These are phyloP conservation scores for Luperina nickerlii DNA, from an alignment of 2,888 invertebrate species.

Conservation along the genomic window DNA sequence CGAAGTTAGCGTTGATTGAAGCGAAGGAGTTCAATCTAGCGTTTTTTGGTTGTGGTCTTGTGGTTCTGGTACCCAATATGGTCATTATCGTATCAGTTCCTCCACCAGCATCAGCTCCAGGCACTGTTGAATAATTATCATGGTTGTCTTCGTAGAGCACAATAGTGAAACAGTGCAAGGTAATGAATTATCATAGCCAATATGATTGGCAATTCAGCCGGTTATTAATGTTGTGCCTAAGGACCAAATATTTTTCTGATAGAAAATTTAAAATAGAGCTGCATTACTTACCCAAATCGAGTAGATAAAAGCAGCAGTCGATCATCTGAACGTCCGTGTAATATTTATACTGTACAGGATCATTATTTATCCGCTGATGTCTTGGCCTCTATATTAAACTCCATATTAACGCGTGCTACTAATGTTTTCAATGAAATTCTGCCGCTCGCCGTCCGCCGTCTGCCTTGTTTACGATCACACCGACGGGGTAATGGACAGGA, in stretches of 20 bases:
- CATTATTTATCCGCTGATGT: constrained; percentile 29
- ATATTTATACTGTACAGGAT: background rate
- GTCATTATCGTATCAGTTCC: background rate
- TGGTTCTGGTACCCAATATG: background rate
- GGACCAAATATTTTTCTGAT: background rate
- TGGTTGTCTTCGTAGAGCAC: background rate
- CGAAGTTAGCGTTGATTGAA: constrained; percentile 47
- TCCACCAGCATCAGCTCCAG: no score
- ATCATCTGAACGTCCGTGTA: background rate
- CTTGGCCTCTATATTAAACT: constrained; percentile 37
- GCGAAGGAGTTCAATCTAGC: background rate
- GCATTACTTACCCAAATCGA: background rate
- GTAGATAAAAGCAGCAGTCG: background rate
- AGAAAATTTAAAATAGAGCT: background rate
- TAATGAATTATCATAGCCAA: background rate
- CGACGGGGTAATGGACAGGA: constrained; percentile 64
- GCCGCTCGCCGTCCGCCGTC: constrained; percentile 38
- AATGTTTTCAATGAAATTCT: constrained; percentile 60
- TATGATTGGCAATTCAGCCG: background rate
- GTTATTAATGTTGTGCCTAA: background rate
- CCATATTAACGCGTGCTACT: constrained; percentile 42
- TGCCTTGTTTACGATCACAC: constrained; percentile 55
- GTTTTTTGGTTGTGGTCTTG: constrained; percentile 14
- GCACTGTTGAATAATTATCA: background rate
- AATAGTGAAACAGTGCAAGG: background rate